Conservation (phyloP, 2,113 vertebrate genomes). For the Marmota flaviventris region DNA sequence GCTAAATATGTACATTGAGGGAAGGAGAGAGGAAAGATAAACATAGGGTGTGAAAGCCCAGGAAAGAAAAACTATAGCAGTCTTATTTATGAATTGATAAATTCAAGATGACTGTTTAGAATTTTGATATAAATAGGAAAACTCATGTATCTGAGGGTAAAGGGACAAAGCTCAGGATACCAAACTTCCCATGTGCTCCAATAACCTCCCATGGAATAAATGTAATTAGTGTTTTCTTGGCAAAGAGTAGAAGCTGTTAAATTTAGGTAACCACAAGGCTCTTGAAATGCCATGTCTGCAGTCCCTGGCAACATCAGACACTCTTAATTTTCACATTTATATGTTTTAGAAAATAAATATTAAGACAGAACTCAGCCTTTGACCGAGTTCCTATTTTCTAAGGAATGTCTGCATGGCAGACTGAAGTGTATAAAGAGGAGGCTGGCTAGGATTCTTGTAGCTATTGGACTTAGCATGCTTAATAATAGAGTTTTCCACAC, state of each 20-base stretch:
- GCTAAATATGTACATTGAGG: not conserved
- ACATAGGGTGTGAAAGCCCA: not conserved
- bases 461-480: not conserved
- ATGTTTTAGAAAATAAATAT: constrained; percentile 48
- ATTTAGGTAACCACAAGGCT: not conserved
- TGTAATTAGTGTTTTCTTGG: not conserved
- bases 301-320: constrained; percentile 20
- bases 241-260: not conserved
- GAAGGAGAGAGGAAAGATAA: not conserved
- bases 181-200: not conserved
- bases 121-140: not conserved
- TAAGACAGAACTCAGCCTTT: constrained; percentile 8
- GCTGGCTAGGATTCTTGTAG: not conserved
- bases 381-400: not conserved
- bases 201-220: not conserved
- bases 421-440: not conserved
- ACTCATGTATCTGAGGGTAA: not conserved
- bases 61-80: not conserved
- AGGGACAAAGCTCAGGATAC: not conserved
- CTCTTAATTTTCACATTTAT: constrained; percentile 4
- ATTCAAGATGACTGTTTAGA: not conserved
- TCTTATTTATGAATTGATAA: not conserved
- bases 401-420: not conserved
- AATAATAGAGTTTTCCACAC: not conserved
- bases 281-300: not conserved